Percentiles rank a stretch among this genome's conserved stretches.
These are phyloP conservation scores for Aricia artaxerxes DNA, from an alignment of 2,888 invertebrate genomes.

Conservation along the genomic window DNA sequence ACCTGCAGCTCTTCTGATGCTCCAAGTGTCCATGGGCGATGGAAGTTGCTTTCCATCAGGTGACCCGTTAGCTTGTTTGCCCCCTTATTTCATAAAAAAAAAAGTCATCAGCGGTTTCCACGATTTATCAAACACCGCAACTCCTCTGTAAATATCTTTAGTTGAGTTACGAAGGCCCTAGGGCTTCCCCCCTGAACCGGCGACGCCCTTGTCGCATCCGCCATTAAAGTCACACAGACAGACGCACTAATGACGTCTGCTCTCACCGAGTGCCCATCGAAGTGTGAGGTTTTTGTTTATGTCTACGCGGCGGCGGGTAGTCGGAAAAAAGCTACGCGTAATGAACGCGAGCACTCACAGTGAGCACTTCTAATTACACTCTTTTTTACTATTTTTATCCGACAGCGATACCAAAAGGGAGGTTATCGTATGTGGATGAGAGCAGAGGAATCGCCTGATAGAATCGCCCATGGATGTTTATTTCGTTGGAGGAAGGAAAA, in stretches of 20 bases:
- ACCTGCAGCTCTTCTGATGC: no score
- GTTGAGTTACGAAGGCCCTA: background rate
- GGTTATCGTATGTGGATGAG: background rate
- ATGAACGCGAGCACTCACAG: background rate
- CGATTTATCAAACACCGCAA: background rate
- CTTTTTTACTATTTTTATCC: background rate
- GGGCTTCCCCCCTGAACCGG: background rate
- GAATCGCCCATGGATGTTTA: background rate
- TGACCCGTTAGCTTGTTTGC: no score
- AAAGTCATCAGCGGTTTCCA: background rate
- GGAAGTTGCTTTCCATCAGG: no score
- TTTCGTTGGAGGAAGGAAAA: no score
- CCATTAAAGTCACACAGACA: constrained; percentile 4
- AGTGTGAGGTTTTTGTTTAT: constrained; percentile 14
- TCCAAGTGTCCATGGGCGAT: no score
- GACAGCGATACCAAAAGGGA: background rate
- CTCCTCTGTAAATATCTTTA: background rate
- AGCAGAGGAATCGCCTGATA: background rate
- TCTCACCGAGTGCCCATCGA: background rate
- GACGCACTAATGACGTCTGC: constrained; percentile 8
- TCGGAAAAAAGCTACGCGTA: constrained; percentile 4
- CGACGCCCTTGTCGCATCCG: background rate
- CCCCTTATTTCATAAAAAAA: no score
- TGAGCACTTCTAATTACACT: constrained; percentile 3
- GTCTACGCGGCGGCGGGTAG: background rate